Conservation (phyloP, 2,888 invertebrate genomes). For the Pegoplata infirma region DNA sequence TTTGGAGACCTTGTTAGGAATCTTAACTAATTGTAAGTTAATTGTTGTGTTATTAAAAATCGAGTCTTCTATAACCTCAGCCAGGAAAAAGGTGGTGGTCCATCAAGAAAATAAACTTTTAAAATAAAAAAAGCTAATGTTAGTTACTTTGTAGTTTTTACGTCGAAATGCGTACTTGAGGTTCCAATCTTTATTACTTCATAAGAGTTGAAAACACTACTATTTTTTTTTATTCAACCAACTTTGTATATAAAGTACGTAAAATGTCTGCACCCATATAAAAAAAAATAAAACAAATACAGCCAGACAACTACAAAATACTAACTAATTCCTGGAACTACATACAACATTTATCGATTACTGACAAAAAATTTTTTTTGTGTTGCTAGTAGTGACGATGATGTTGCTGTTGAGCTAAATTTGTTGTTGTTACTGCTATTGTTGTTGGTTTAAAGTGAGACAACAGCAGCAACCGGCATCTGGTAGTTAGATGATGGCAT, state of each 20-base stretch:
- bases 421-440: background rate
- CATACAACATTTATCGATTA: constrained; percentile 52
- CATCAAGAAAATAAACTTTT: no score
- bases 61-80: no score
- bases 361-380: constrained; percentile 13
- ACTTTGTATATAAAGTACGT: background rate
- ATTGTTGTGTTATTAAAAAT: no score
- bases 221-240: background rate
- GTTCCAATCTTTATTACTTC: background rate
- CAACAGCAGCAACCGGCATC: background rate
- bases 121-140: background rate
- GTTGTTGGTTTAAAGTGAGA: background rate
- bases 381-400: background rate
- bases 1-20: no score
- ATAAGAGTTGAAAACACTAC: background rate
- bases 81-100: no score
- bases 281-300: background rate
- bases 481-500: background rate
- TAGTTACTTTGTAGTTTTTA: background rate
- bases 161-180: background rate
- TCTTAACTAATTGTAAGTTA: no score
- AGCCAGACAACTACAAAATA: background rate
- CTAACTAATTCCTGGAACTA: constrained; percentile 51
- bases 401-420: background rate
- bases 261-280: background rate